Evolutionary conservation across 1,140 invertebrate genomes (phyloP).

Genomic region (Sinella curviseta): DNA sequence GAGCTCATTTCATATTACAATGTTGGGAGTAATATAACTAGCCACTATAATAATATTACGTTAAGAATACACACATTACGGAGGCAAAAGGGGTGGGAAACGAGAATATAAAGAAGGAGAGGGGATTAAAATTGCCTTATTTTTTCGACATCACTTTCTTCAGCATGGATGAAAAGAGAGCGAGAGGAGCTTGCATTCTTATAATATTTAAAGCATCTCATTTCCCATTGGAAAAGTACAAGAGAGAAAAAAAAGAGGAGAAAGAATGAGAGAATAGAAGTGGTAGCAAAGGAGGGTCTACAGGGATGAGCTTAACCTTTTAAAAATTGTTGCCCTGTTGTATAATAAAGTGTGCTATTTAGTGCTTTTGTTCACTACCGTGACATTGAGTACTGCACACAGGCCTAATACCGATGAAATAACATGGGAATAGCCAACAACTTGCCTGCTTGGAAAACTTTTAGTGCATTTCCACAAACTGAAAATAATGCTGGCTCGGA

Average conservation of each 20-base stretch:
- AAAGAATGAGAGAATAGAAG: too few relatives aligned
- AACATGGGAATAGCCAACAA: too few relatives aligned
- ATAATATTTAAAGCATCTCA: constrained; percentile 33
- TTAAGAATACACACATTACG: too few relatives aligned
- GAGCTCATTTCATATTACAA: neutral
- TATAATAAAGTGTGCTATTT: constrained; percentile 26
- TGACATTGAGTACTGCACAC: constrained; percentile 2
- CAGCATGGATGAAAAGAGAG: neutral
- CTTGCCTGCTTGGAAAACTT: too few relatives aligned
- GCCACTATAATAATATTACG: too few relatives aligned
- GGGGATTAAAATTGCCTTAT: constrained; percentile 41
- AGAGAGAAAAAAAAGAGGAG: constrained; percentile 1
- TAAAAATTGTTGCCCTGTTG: constrained; percentile 1
- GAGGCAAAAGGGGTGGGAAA: neutral
- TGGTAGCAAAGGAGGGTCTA: too few relatives aligned
- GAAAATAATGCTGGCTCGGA: too few relatives aligned
- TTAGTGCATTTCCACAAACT: too few relatives aligned
- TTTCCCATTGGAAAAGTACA: neutral
- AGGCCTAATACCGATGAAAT: too few relatives aligned
- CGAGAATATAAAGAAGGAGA: neutral
- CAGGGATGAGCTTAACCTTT: constrained; percentile 21
- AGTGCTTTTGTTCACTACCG: constrained; percentile 17
- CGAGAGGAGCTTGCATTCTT: constrained; percentile 25
- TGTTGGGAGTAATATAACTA: too few relatives aligned
- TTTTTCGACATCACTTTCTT: constrained; percentile 29